Base-by-base conservation (phyloP, 2,113 vertebrate species). In the Megaptera novaeangliae region DNA sequence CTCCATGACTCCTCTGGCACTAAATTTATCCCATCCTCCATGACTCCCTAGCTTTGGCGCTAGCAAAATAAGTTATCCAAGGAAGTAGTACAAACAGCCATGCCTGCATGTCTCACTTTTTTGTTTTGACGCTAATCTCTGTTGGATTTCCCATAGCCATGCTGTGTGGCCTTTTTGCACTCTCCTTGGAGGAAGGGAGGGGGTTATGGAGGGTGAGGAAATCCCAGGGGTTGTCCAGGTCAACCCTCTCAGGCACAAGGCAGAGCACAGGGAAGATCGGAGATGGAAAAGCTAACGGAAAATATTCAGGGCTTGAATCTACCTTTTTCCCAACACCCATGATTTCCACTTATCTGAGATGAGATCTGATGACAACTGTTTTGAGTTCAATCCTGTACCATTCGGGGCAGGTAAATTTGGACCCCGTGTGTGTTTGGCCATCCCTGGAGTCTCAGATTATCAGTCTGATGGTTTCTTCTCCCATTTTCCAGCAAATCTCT, bases 271-370 rank as follows among this genome's bases (percentile, higher is more conserved):
- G 23, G 46, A 20, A 18, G 23, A 59, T 10, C 1, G 0, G 5
- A 18, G 7, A 72, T 86, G 27, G 7, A 61, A 68, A 52, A 63
- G 52, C 61, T 85, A 17, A 13, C 5, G 13, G 39, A 23, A 71
- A 55, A 78, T 71, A 1, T 20, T 5, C 5, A 4, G 2, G 25
- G 36, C 31, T 0, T 29, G 44, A 12, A 31, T 5, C 4, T 55
- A 36, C 2, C 68, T 83, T 81, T 85, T 7, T 4, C 21, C n/a
- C 44, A 52, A 5, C 29, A 49, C 41, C 82, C 31, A 49, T 66
- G 31, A 64, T 64, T 63, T 85, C 57, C 20, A 17, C 31, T 49
- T 49, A 8, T 49, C 20, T 36, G 31, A 66, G 41, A 66, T 5
- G 39, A n/a, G 29, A 39, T 81, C 6, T 59, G n/a, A 29, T 59